Conservation (phyloP, 2,113 vertebrate genomes). For the Anseranas semipalmata region DNA sequence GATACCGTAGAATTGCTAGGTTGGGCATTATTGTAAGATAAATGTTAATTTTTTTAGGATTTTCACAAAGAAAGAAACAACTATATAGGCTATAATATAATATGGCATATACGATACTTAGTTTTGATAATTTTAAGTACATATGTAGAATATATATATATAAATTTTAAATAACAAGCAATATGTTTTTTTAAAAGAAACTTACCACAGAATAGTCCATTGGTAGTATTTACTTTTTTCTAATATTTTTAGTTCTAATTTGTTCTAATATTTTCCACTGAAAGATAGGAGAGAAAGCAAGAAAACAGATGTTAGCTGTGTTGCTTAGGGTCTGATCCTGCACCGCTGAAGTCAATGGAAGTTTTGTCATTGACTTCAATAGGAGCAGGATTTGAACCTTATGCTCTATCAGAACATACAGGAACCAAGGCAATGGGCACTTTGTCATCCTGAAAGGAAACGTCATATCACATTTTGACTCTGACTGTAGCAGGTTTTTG, state of each 20-base stretch:
- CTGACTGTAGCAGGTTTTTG: background rate
- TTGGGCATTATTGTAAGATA: background rate
- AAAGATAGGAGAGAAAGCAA: background rate
- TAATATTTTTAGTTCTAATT: constrained; percentile 14
- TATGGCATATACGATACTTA: background rate
- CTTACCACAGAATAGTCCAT: background rate
- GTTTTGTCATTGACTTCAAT: constrained; percentile 68
- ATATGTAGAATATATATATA: background rate
- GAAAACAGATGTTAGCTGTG: constrained; percentile 15
- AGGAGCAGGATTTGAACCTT: constrained; percentile 70
- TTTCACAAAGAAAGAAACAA: background rate
- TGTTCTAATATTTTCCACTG: constrained; percentile 2
- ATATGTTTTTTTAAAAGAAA: constrained; percentile 44
- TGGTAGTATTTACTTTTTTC: constrained; percentile 8
- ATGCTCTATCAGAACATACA: constrained; percentile 47
- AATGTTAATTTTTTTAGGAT: background rate
- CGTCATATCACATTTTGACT: background rate
- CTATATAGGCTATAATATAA: background rate
- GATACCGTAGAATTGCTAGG: background rate
- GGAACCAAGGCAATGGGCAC: background rate
- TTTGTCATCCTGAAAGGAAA: constrained; percentile 16
- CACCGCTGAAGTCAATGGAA: constrained; percentile 60
- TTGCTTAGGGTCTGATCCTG: constrained; percentile 66
- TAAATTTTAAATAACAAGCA: constrained; percentile 14
- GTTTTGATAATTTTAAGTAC: background rate